Percentiles rank a stretch among this genome's conserved stretches.
These are phyloP conservation scores for Nerophis lumbriciformis DNA, from an alignment of 2,113 vertebrate genomes.

Conservation along the genomic window DNA sequence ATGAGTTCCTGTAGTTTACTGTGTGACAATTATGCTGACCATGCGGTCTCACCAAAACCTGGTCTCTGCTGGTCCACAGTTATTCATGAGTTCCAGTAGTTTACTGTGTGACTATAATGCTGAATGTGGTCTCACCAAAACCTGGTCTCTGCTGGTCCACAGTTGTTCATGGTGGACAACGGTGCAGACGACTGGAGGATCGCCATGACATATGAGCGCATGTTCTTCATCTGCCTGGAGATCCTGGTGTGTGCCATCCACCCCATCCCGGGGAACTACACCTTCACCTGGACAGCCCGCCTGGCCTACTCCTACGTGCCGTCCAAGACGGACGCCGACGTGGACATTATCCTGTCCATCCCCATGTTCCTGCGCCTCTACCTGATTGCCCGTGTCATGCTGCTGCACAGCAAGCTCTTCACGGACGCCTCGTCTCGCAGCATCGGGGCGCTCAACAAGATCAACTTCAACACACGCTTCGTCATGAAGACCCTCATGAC, in stretches of 20 bases:
- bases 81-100: constrained; percentile 82
- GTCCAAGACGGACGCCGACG: constrained; percentile 93
- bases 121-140: background rate
- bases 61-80: constrained; percentile 72
- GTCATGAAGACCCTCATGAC: constrained; percentile 99
- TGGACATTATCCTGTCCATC: constrained; percentile 99
- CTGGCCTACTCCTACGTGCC: constrained; percentile 92
- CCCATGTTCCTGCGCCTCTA: constrained; percentile 99
- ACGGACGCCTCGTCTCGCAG: constrained; percentile 98
- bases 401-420: constrained; percentile 99
- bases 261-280: constrained; percentile 97
- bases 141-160: constrained; percentile 55
- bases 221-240: constrained; percentile 99
- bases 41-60: background rate
- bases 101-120: constrained; percentile 33
- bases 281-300: constrained; percentile 97
- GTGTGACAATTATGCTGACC: constrained; percentile 30
- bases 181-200: constrained; percentile 99
- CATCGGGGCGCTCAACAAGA: constrained; percentile 99
- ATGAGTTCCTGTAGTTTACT: constrained; percentile 42
- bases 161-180: constrained; percentile 99
- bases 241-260: constrained; percentile 98
- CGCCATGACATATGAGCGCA: constrained; percentile 99
- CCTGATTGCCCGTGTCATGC: constrained; percentile 99
- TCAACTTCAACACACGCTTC: constrained; percentile 99